Evolutionary conservation across 2,113 vertebrate genomes (phyloP).

Genomic region (Nestor notabilis): DNA sequence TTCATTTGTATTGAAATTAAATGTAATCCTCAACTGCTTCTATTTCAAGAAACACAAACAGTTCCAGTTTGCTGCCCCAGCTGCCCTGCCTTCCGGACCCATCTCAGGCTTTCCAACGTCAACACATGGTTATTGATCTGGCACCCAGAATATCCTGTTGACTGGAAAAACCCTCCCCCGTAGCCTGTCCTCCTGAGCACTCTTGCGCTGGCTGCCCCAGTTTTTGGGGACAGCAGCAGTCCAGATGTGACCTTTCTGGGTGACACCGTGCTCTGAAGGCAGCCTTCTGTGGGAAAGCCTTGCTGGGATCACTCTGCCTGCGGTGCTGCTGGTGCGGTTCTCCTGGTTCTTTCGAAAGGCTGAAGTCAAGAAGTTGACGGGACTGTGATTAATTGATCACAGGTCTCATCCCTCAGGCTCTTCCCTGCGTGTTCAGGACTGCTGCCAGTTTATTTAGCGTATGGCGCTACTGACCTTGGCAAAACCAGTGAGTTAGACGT

Average conservation of each 20-base stretch:
- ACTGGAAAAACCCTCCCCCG: background rate
- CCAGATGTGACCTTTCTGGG: background rate
- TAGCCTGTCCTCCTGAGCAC: background rate
- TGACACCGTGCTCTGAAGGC: background rate
- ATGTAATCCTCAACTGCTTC: background rate
- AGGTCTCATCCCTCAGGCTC: fast-evolving
- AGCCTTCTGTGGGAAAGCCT: background rate
- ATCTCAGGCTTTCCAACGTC: background rate
- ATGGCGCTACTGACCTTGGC: background rate
- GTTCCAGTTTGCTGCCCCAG: background rate
- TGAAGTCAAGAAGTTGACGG: background rate
- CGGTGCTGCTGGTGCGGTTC: fast-evolving
- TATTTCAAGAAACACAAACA: slow-evolving; percentile 23
- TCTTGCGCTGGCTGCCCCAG: background rate
- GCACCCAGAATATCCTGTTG: background rate
- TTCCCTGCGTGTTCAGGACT: fast-evolving
- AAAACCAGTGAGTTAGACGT: background rate
- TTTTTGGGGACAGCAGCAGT: background rate
- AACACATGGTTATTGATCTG: background rate
- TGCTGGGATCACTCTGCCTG: background rate
- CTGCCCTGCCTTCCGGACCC: background rate
- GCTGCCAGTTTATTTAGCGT: fast-evolving
- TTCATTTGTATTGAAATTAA: background rate
- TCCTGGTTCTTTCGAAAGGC: background rate
- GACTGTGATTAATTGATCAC: fast-evolving